A percentile compares a stretch with the other conserved stretches of the same genome.
Conservation (phyloP, 2,888 invertebrate genomes). For the Euplagia quadripunctaria region DNA sequence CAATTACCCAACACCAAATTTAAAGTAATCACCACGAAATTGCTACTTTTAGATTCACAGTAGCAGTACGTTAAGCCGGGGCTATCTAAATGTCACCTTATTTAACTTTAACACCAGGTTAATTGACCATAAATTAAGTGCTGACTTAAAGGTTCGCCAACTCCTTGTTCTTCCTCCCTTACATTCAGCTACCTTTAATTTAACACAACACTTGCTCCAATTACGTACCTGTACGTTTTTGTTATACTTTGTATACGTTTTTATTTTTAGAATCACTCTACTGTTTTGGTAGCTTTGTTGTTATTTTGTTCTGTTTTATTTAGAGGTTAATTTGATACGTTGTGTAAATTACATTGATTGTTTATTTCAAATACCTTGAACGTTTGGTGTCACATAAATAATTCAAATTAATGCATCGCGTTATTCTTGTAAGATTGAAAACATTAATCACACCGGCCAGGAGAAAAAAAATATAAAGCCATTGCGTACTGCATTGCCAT, state of each 20-base stretch:
- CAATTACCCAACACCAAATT: conserved; percentile 18
- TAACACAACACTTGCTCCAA: conserved; percentile 77
- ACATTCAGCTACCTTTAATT: conserved; percentile 69
- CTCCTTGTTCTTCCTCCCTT: conserved; percentile 65
- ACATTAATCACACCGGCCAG: conserved; percentile 58
- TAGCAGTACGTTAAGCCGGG: conserved; percentile 58
- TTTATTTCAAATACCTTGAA: conserved; percentile 32
- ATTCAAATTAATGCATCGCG: conserved; percentile 53
- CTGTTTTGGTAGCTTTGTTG: conserved; percentile 34
- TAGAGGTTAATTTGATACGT: conserved; percentile 5
- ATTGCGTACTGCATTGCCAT: conserved; percentile 40
- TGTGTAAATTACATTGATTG: conserved; percentile 20
- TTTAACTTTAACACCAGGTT: conserved; percentile 82
- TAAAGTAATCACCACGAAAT: conserved; percentile 36
- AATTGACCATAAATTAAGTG: conserved; percentile 85
- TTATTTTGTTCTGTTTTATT: conserved; percentile 29
- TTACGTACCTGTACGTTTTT: conserved; percentile 60
- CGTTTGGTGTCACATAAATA: conserved; percentile 51
- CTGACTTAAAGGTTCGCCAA: conserved; percentile 77
- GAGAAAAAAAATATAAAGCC: conserved; percentile 50
- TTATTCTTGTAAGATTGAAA: conserved; percentile 54
- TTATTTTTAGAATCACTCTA: conserved; percentile 25
- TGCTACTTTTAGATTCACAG: conserved; percentile 52
- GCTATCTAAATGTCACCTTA: conserved; percentile 78
- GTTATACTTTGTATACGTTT: conserved; percentile 44